phyloP scores from a whole-genome alignment of 2,888 invertebrate species.

The Balanococcus diminutus region DNA sequence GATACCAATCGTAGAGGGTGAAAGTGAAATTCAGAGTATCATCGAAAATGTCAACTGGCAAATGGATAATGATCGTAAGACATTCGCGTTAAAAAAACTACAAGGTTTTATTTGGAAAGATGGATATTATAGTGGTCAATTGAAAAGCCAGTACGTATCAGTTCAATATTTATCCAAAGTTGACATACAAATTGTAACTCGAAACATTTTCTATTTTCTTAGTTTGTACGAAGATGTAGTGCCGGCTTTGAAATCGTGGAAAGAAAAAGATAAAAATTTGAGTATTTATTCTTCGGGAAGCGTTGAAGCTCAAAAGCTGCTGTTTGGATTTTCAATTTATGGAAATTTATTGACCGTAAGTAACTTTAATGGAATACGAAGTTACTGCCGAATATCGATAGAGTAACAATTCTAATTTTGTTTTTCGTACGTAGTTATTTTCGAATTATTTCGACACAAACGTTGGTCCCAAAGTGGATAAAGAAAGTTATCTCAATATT shows the following conservation, averaged over 20 bases:
- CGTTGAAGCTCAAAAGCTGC: constrained; percentile 84
- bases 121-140: constrained; percentile 77
- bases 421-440: constrained; percentile 64
- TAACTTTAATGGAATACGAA: neutral
- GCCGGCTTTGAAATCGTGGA: constrained; percentile 75
- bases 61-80: constrained; percentile 81
- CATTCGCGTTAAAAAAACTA: constrained; percentile 80
- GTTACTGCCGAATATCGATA: too few species aligned
- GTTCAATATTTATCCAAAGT: neutral
- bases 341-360: constrained; percentile 70
- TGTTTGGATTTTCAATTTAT: constrained; percentile 76
- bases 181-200: neutral
- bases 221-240: constrained; percentile 83
- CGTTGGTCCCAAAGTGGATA: constrained; percentile 80
- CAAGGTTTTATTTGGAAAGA: constrained; percentile 89
- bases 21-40: constrained; percentile 69
- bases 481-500: constrained; percentile 79
- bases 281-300: constrained; percentile 94
- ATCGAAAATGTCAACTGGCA: constrained; percentile 78
- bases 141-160: constrained; percentile 68
- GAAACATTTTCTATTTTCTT: constrained; percentile 63
- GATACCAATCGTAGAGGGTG: constrained; percentile 65
- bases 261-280: constrained; percentile 70
- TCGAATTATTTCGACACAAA: constrained; percentile 86
- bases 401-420: neutral